These are phyloP conservation scores for Gambusia yucatana DNA, from an alignment of 2,797 vertebrate genomes.

Conservation along the genomic window DNA sequence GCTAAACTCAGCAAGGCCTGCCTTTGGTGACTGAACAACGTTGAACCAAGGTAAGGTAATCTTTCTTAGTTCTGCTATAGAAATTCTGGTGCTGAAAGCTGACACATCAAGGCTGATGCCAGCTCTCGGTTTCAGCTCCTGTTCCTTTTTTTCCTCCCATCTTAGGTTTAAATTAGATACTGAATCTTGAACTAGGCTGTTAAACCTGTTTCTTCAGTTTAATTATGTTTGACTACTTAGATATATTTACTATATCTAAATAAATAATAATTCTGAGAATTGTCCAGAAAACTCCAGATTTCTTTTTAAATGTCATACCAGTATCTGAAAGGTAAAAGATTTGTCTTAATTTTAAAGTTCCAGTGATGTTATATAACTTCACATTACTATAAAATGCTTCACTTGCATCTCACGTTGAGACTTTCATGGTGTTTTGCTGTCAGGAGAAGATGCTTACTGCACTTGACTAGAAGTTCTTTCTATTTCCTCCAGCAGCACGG, in stretches of 20 bases:
- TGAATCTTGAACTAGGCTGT: neutral
- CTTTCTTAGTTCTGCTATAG: neutral
- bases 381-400: neutral
- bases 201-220: neutral
- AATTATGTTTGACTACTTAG: neutral
- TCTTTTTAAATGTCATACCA: neutral
- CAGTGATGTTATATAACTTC: neutral
- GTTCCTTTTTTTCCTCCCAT: neutral
- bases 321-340: neutral
- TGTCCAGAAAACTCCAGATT: neutral
- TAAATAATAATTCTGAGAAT: neutral
- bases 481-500: slow-evolving; percentile 27
- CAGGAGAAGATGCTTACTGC: slow-evolving; percentile 34
- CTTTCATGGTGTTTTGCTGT: slow-evolving; percentile 11
- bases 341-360: neutral
- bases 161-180: neutral
- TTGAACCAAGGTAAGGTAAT: neutral
- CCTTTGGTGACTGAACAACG: neutral
- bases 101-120: neutral
- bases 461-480: slow-evolving; percentile 33
- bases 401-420: slow-evolving; percentile 21
- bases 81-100: neutral
- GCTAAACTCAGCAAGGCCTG: neutral
- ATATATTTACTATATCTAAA: neutral
- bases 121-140: neutral